Evolutionary conservation across 2,797 vertebrate species (phyloP).

Genomic region (Phoxinus dragarum): DNA sequence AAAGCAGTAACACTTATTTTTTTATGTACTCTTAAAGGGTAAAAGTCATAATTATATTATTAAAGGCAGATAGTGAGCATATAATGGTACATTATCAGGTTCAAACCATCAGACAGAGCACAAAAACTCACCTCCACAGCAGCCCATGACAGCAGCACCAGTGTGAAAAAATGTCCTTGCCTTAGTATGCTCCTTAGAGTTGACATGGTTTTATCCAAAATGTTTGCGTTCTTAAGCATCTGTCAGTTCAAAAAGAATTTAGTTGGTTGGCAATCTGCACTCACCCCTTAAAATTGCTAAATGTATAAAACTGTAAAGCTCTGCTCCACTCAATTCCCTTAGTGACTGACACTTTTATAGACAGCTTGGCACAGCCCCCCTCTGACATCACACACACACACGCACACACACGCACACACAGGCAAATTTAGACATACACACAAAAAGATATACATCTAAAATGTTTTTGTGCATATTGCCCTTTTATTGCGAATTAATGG

Average conservation of each 20-base stretch:
- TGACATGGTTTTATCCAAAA: constrained; percentile 45
- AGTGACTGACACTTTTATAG: constrained; percentile 62
- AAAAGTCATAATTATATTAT: not conserved
- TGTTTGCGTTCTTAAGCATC: constrained; percentile 1
- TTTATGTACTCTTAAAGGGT: too few relatives aligned
- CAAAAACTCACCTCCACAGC: constrained; percentile 56
- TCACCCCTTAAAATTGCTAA: constrained; percentile 28
- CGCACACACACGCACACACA: constrained; percentile 40
- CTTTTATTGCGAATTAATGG: not conserved
- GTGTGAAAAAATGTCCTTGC: constrained; percentile 38
- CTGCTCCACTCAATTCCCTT: constrained; percentile 49
- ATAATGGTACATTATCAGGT: not conserved
- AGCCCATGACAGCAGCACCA: constrained; percentile 57
- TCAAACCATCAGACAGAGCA: not conserved
- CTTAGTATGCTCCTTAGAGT: constrained; percentile 39
- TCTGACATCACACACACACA: constrained; percentile 57
- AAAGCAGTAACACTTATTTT: not conserved
- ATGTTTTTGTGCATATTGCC: not conserved
- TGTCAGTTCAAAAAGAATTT: constrained; percentile 16
- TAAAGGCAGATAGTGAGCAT: not conserved
- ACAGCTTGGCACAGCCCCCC: constrained; percentile 58
- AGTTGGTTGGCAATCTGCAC: constrained; percentile 12
- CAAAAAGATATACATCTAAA: not conserved
- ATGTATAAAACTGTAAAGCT: constrained; percentile 39
- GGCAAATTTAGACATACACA: constrained; percentile 8